A percentile compares a stretch with the other conserved stretches of the same genome.
Evolutionary conservation across 1,140 invertebrate genomes (phyloP).

Genomic region (Drosophila pruinosa): DNA sequence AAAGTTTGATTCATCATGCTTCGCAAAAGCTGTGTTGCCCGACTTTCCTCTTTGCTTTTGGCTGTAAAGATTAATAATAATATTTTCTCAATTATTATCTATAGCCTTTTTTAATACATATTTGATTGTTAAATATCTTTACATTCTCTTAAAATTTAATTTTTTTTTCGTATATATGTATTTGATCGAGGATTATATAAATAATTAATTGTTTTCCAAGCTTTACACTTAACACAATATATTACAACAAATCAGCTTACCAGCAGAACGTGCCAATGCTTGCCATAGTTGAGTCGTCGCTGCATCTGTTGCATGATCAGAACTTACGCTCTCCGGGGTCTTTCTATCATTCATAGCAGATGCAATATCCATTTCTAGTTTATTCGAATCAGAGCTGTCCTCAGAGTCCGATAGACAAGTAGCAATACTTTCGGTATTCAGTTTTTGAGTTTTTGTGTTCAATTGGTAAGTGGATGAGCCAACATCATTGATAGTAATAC

Average conservation of each 20-base stretch:
- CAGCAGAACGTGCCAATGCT: slow-evolving; percentile 83
- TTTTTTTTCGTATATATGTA: no score
- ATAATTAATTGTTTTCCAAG: no score
- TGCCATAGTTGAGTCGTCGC: slow-evolving; percentile 85
- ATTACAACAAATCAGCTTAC: slow-evolving; percentile 79
- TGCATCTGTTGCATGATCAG: slow-evolving; percentile 84
- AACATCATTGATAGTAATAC: slow-evolving; percentile 62
- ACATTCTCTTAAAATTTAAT: no score
- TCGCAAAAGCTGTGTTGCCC: slow-evolving; percentile 88
- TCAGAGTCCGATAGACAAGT: slow-evolving; percentile 58
- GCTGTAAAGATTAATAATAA: slow-evolving; percentile 27
- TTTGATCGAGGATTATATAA: no score
- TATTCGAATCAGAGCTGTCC: slow-evolving; percentile 78
- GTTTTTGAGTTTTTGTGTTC: slow-evolving; percentile 32
- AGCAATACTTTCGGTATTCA: slow-evolving; percentile 40
- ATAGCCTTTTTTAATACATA: no score
- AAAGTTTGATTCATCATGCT: slow-evolving; percentile 89
- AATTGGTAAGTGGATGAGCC: slow-evolving; percentile 46
- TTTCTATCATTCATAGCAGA: slow-evolving; percentile 68
- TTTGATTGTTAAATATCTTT: no score
- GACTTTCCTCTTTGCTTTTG: slow-evolving; percentile 83
- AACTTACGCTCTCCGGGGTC: slow-evolving; percentile 84
- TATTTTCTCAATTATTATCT: no score
- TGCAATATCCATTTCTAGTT: slow-evolving; percentile 78
- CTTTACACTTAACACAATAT: no score